Percentiles rank a stretch among this genome's conserved stretches.
These are phyloP conservation scores for Aphelenchoides avenae DNA, from an alignment of 1,140 invertebrate genomes.

Conservation along the genomic window DNA sequence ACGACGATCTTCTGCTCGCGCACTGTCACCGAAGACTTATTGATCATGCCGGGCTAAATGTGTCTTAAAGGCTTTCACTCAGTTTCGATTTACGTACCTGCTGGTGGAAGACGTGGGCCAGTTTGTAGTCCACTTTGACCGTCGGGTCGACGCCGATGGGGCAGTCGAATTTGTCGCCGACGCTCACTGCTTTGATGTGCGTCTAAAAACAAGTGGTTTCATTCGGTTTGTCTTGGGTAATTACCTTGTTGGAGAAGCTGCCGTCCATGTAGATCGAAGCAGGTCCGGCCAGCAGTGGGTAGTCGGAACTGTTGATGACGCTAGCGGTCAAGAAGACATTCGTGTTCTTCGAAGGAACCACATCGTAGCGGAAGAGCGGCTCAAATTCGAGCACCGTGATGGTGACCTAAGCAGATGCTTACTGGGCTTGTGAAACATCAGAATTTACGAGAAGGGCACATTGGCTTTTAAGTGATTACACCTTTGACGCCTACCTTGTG, in stretches of 20 bases:
- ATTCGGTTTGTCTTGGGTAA: too few species aligned
- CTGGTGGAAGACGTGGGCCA: slow-evolving; percentile 55
- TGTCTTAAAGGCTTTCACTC: too few species aligned
- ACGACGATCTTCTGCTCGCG: slow-evolving; percentile 59
- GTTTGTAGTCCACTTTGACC: slow-evolving; percentile 60
- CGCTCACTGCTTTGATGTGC: slow-evolving; percentile 57
- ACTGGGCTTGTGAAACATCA: too few species aligned
- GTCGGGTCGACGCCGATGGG: slow-evolving; percentile 61
- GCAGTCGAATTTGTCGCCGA: slow-evolving; percentile 60
- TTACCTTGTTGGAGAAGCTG: slow-evolving; percentile 62
- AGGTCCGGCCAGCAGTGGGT: slow-evolving; percentile 59
- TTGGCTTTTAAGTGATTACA: too few species aligned
- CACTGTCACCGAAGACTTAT: slow-evolving; percentile 42
- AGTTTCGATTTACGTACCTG: too few species aligned
- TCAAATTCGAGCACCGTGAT: slow-evolving; percentile 59
- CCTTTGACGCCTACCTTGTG: too few species aligned
- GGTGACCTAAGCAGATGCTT: slow-evolving; percentile 51
- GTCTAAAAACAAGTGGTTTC: too few species aligned
- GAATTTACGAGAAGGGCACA: too few species aligned
- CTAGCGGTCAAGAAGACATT: slow-evolving; percentile 61
- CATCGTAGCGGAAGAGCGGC: slow-evolving; percentile 58
- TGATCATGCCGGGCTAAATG: too few species aligned
- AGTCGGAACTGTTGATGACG: slow-evolving; percentile 59
- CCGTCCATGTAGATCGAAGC: slow-evolving; percentile 62
- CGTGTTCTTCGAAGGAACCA: slow-evolving; percentile 58